Conservation (phyloP, 1,140 invertebrate species). For the Heliconius hewitsoni region DNA sequence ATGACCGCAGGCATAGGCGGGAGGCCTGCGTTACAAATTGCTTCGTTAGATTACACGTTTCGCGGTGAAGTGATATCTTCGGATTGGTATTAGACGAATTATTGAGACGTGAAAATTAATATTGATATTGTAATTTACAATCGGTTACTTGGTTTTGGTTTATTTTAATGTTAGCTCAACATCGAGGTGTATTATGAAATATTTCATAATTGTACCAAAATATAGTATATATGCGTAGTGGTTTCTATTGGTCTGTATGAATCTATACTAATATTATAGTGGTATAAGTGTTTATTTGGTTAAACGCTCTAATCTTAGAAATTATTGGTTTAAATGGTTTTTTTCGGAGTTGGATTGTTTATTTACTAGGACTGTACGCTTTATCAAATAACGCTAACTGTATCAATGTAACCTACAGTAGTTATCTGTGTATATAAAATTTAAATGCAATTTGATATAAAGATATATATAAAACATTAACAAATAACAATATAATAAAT, state of each 20-base stretch:
- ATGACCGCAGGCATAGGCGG: conserved; percentile 36
- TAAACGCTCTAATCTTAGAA: too few relatives aligned
- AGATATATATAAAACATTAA: neutral
- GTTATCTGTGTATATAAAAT: too few relatives aligned
- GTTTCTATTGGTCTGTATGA: neutral
- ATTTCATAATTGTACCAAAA: neutral
- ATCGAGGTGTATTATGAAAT: neutral
- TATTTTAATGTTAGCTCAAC: neutral
- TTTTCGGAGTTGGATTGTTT: too few relatives aligned
- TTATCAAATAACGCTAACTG: too few relatives aligned
- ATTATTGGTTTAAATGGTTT: too few relatives aligned
- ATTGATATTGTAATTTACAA: conserved; percentile 20
- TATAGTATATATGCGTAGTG: neutral
- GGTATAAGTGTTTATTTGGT: too few relatives aligned
- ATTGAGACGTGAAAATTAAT: conserved; percentile 31
- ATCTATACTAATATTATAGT: too few relatives aligned
- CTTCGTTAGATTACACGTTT: conserved; percentile 40
- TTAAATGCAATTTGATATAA: too few relatives aligned
- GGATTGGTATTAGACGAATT: conserved; percentile 31
- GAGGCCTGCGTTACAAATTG: conserved; percentile 37
- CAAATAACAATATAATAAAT: neutral
- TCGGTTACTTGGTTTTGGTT: conserved; percentile 13
- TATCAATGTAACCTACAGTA: too few relatives aligned
- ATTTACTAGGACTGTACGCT: too few relatives aligned
- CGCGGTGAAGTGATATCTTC: conserved; percentile 30